Conservation (phyloP, 2,113 vertebrate genomes). For the Oryzias celebensis region DNA sequence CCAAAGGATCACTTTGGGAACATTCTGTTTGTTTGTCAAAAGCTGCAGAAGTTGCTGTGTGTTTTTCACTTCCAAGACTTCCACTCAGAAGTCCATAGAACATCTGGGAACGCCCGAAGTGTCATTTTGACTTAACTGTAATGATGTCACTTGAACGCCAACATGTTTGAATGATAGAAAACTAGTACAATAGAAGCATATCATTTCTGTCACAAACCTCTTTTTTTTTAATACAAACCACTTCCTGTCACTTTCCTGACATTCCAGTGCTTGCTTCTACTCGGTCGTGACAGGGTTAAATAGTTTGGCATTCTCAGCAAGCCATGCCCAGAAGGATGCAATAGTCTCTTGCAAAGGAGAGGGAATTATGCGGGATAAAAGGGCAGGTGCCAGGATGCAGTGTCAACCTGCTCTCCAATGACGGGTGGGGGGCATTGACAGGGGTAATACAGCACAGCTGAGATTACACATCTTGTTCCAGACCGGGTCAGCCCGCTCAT, state of each 20-base stretch:
- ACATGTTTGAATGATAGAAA: slow-evolving; percentile 75
- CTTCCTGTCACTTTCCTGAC: slow-evolving; percentile 72
- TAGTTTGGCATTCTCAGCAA: slow-evolving; percentile 77
- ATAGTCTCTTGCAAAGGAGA: slow-evolving; percentile 68
- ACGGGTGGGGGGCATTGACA: slow-evolving; percentile 21
- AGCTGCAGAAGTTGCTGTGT: slow-evolving; percentile 3
- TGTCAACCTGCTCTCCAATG: slow-evolving; percentile 46
- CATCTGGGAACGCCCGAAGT: slow-evolving; percentile 28
- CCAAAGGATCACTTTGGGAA: slow-evolving; percentile 50
- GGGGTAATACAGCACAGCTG: slow-evolving; percentile 53
- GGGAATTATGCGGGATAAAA: background rate
- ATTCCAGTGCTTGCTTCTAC: slow-evolving; percentile 80
- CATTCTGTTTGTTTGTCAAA: slow-evolving; percentile 38
- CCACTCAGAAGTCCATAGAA: slow-evolving; percentile 50
- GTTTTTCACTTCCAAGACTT: slow-evolving; percentile 38
- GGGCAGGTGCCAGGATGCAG: slow-evolving; percentile 55
- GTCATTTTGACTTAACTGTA: slow-evolving; percentile 45
- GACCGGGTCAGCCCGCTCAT: slow-evolving; percentile 62
- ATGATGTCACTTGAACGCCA: slow-evolving; percentile 50
- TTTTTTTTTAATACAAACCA: slow-evolving; percentile 72
- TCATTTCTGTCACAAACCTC: slow-evolving; percentile 63
- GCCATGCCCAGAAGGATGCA: slow-evolving; percentile 77
- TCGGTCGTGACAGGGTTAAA: slow-evolving; percentile 70
- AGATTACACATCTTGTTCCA: slow-evolving; percentile 67
- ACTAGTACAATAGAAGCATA: slow-evolving; percentile 78